Evolutionary conservation across 2,113 vertebrate species (phyloP).

Genomic region (Cyrtonyx montezumae): DNA sequence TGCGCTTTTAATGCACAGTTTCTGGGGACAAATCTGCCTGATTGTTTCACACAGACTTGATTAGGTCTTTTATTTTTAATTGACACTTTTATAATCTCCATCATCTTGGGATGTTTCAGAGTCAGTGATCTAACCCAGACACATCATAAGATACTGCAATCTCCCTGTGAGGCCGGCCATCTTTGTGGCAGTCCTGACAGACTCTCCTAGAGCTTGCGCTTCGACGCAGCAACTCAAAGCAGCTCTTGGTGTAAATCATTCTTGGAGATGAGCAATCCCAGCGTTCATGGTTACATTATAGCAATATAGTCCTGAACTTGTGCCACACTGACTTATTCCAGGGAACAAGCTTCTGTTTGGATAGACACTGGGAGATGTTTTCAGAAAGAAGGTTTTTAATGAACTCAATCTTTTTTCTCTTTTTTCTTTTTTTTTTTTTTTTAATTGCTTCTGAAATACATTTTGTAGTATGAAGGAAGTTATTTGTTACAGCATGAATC

Average conservation of each 20-base stretch:
- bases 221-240: background rate
- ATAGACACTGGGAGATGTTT: background rate
- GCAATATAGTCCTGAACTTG: background rate
- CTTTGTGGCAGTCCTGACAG: background rate
- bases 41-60: background rate
- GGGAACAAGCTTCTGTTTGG: background rate
- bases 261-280: background rate
- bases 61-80: background rate
- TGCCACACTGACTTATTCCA: background rate
- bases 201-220: background rate
- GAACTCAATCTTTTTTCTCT: background rate
- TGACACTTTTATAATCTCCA: background rate
- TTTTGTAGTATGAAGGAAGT: background rate
- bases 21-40: background rate
- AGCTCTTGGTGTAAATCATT: background rate
- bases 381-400: background rate
- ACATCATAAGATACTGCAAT: background rate
- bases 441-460: background rate
- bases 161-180: background rate
- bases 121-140: background rate
- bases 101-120: background rate
- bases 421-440: background rate
- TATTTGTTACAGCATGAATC: background rate
- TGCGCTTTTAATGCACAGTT: background rate
- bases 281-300: background rate